Conservation (phyloP, 2,888 invertebrate genomes). For the Prionchulus punctatus region DNA sequence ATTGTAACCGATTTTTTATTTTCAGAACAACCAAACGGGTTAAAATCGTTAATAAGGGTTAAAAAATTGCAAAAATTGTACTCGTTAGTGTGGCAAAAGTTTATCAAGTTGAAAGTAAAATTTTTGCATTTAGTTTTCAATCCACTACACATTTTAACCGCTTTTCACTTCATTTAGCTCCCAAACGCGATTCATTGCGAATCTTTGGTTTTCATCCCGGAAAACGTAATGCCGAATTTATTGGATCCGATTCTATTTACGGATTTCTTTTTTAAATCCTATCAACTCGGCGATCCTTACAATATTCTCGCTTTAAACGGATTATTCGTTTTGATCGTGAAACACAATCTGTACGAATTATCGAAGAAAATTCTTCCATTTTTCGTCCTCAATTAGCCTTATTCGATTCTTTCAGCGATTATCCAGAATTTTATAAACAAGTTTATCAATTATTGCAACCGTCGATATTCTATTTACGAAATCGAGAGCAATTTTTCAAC, state of each 20-base stretch:
- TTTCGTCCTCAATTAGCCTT: no score
- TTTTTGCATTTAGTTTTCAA: constrained; percentile 14
- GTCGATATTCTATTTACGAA: constrained; percentile 72
- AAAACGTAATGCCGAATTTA: constrained; percentile 61
- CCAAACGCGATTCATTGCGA: background rate
- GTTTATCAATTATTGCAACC: constrained; percentile 86
- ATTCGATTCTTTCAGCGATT: constrained; percentile 46
- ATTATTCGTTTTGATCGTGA: constrained; percentile 68
- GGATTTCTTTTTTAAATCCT: constrained; percentile 75
- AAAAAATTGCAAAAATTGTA: background rate
- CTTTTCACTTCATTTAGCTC: background rate
- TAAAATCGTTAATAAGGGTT: background rate
- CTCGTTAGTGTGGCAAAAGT: background rate
- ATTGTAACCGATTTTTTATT: background rate
- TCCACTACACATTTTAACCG: background rate
- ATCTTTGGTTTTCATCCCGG: constrained; percentile 45
- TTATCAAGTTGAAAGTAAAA: constrained; percentile 38
- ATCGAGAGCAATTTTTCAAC: constrained; percentile 69
- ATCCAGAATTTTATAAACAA: constrained; percentile 82
- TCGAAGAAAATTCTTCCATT: constrained; percentile 2
- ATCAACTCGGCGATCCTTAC: constrained; percentile 50
- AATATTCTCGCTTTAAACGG: constrained; percentile 79
- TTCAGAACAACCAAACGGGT: background rate
- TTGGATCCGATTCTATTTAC: constrained; percentile 64
- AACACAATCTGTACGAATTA: constrained; percentile 68